Evolutionary conservation across 1,140 invertebrate species (phyloP), one percentile per base, ranked within the genome.

Genomic region (Nebria ingens): DNA sequence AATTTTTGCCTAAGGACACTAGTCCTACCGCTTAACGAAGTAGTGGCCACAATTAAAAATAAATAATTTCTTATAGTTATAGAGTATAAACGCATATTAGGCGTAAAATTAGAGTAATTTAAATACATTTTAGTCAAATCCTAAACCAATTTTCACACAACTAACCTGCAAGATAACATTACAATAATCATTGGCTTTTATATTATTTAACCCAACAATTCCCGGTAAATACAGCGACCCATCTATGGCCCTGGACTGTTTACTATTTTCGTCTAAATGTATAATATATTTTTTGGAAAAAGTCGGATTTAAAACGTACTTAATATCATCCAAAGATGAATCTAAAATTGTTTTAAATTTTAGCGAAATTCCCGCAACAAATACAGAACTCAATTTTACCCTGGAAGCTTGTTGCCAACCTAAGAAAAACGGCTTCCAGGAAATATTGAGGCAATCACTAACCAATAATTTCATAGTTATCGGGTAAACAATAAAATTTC

Each of bases 391-490:
- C 52, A 57, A 52, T 25, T n/a, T n/a, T n/a, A n/a, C n/a, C n/a
- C n/a, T n/a, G n/a, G n/a, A n/a, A n/a, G n/a, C n/a, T n/a, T n/a
- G n/a, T n/a, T n/a, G n/a, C n/a, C n/a, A n/a, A n/a, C n/a, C n/a
- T n/a, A n/a, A n/a, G n/a, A n/a, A n/a, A n/a, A n/a, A n/a, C n/a
- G n/a, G n/a, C n/a, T n/a, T n/a, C n/a, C 23, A 51, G 17, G 13
- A 20, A 21, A 45, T 19, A 49, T 9, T 40, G 19, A 54, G 29
- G 52, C 53, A n/a, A 58, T 56, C 51, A 67, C 72, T 77, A 75
- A 88, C 86, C 96, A 65, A 98, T 93, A 62, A 99, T 95, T 80
- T 98, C 93, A 79, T 99, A 99, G 73, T 99, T 99, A 70, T 99
- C 97, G 19, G 97, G 97, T 21, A 99, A 75, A 74, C 97, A 99